Conservation (phyloP, 2,797 vertebrate species). For the Sebastes glaucus region DNA sequence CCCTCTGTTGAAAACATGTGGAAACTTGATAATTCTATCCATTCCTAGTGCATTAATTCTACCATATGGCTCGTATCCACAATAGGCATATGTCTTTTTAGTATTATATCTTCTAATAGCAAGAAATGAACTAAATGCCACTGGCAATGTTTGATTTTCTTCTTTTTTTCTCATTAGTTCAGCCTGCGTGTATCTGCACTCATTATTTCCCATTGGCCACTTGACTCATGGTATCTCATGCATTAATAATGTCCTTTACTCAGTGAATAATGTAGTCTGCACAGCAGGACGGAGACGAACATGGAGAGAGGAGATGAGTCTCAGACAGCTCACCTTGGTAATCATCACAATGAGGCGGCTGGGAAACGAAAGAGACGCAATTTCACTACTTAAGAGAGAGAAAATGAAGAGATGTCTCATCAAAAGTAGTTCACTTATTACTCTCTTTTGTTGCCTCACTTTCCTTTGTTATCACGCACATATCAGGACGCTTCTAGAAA, state of each 20-base stretch:
- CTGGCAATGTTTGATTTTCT: conserved; percentile 1
- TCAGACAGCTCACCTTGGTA: conserved; percentile 46
- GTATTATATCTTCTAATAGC: not conserved
- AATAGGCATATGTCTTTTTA: not conserved
- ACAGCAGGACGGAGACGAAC: conserved; percentile 23
- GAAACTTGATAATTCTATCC: not conserved
- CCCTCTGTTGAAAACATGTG: conserved; percentile 62
- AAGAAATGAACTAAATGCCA: not conserved
- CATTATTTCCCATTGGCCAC: conserved; percentile 48
- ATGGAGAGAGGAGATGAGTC: conserved; percentile 26
- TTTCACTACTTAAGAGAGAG: conserved; percentile 37
- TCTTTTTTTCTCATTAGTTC: conserved; percentile 23
- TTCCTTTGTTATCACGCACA: conserved; percentile 5
- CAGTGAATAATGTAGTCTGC: conserved; percentile 60
- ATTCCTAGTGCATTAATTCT: not conserved
- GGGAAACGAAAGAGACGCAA: not conserved
- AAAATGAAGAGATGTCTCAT: conserved; percentile 28
- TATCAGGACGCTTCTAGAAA: conserved; percentile 11
- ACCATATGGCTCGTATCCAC: not conserved
- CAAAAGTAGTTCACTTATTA: conserved; percentile 19
- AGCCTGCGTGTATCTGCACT: conserved; percentile 21
- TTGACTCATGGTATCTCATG: conserved; percentile 59
- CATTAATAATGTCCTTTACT: conserved; percentile 60
- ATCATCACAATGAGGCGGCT: conserved; percentile 27
- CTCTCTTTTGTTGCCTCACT: not conserved